Conservation (phyloP, 1,140 invertebrate species). For the Achroia grisella region DNA sequence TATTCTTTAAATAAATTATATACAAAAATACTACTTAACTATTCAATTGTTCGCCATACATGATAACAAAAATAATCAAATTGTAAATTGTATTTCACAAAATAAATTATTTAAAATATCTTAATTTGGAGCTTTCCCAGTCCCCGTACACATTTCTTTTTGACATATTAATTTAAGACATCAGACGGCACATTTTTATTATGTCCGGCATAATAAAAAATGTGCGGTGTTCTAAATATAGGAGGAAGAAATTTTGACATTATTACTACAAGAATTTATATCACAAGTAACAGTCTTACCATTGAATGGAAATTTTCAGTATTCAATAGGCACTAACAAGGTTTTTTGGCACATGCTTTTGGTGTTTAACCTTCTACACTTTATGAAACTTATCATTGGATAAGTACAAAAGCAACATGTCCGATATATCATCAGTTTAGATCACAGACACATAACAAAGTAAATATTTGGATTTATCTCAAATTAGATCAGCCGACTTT, state of each 20-base stretch:
- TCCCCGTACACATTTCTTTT: too few relatives aligned
- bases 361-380: constrained; percentile 23
- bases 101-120: constrained; percentile 18
- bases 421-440: constrained; percentile 23
- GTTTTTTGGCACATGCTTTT: constrained; percentile 38
- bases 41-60: constrained; percentile 3
- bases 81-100: constrained; percentile 15
- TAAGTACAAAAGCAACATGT: constrained; percentile 40
- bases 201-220: constrained; percentile 43
- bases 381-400: constrained; percentile 44
- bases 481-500: constrained; percentile 58
- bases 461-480: constrained; percentile 20
- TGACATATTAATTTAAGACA: too few relatives aligned
- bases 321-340: constrained; percentile 17
- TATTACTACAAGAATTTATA: constrained; percentile 9
- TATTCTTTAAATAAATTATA: constrained; percentile 1
- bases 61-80: constrained; percentile 24
- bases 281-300: constrained; percentile 39
- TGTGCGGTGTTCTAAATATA: constrained; percentile 8
- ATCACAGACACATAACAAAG: constrained; percentile 34
- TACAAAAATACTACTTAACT: constrained; percentile 15
- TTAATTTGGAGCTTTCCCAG: background rate
- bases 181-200: constrained; percentile 21
- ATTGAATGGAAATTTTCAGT: constrained; percentile 21
- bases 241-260: background rate